Evolutionary conservation across 2,797 vertebrate genomes (phyloP).

Genomic region (Anomalospiza imberbis): DNA sequence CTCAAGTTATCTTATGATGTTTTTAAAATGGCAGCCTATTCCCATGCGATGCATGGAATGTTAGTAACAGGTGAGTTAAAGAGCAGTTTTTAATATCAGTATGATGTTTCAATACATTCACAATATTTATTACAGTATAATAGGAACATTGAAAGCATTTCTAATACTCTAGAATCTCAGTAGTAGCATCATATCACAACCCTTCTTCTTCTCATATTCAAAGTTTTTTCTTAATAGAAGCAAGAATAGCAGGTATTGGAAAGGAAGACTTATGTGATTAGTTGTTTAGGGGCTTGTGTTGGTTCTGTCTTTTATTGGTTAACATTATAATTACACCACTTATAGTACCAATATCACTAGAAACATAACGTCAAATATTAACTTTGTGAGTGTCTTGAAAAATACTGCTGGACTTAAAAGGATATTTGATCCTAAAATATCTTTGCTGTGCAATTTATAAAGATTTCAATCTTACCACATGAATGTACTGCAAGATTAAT

Average conservation of each 20-base stretch:
- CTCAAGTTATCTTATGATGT: neutral
- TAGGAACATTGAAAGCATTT: neutral
- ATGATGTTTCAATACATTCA: neutral
- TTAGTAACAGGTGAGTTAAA: neutral
- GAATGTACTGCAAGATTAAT: conserved; percentile 17
- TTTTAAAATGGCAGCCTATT: neutral
- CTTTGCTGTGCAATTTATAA: neutral
- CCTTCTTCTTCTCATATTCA: neutral
- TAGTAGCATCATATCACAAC: neutral
- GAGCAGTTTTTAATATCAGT: neutral
- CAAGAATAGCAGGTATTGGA: neutral
- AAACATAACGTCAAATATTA: neutral
- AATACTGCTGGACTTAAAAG: neutral
- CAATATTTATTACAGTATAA: neutral
- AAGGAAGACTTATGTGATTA: neutral
- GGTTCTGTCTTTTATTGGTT: neutral
- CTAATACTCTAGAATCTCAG: neutral
- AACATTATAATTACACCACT: neutral
- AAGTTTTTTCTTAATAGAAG: neutral
- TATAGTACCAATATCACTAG: neutral
- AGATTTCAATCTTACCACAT: conserved; percentile 23
- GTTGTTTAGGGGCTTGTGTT: neutral
- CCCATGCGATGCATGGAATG: too few species aligned
- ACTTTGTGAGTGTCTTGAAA: neutral
- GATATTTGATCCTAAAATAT: conserved; percentile 3